Base-by-base conservation (phyloP, 2,888 invertebrate genomes). In the Epicampocera succincta region DNA sequence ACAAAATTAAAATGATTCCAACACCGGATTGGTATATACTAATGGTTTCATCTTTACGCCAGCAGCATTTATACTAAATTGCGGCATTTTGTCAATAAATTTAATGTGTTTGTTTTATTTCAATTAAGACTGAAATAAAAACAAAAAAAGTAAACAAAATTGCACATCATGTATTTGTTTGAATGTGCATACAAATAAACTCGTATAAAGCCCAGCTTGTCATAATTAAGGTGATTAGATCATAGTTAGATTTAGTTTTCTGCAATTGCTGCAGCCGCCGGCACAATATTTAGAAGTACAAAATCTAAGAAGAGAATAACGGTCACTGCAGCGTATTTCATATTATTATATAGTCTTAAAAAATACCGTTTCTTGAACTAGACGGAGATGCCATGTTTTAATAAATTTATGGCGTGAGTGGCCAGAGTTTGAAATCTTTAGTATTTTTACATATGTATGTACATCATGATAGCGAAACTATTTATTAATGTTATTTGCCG, bases 141-240 rank as follows among this genome's bases (percentile, higher is more conserved):
- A 74, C 19, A 44, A 19, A 69, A 74, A 58, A 52, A 52, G 11
- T 19, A 50, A 17, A 58, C 25, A 58, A 40, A n/a, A 25, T 60
- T 48, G 21, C n/a, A n/a, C n/a, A n/a, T n/a, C n/a, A n/a, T 52
- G 12, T 4, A 25, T 15, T 15, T 25, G 12, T 52, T 8, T 42
- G 5, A 15, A 21, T 11, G 19, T 48, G 19, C 46, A 29, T 40
- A 2, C 21, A 33, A 8, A 19, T 61, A 6, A 19, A 33, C 17
- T 6, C 6, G 17, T 33, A 19, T 60, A 74, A 54, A 56, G 11
- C 46, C 15, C 13, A 38, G 65, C 21, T 65, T 73, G 21, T 29
- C 50, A 29, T 48, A 78, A 65, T 69, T 61, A 61, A 72, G 15
- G 46, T 72, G 80, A 80, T 80, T 81, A 81, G 76, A 72, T 80